phyloP scores from a whole-genome alignment of 2,888 invertebrate genomes.

The Ariolimax columbianus region DNA sequence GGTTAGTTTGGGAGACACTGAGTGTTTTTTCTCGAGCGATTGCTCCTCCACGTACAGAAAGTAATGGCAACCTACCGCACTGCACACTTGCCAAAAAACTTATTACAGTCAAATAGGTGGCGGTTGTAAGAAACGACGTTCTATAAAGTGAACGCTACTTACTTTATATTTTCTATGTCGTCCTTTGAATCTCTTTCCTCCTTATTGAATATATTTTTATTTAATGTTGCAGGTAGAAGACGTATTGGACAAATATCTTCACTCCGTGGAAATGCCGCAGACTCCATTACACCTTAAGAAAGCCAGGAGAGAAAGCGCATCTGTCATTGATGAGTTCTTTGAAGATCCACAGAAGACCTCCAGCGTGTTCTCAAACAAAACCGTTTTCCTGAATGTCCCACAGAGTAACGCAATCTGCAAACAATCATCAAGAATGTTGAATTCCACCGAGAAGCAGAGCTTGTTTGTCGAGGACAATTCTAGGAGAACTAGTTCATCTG shows the following conservation, averaged over 20 bases:
- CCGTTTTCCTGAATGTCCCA: not conserved
- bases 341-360: conserved; percentile 58
- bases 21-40: too few relatives aligned
- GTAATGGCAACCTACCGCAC: too few relatives aligned
- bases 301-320: conserved; percentile 83
- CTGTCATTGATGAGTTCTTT: conserved; percentile 84
- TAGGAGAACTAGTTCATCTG: conserved; percentile 65
- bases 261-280: conserved; percentile 83
- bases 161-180: too few relatives aligned
- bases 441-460: conserved; percentile 55
- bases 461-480: conserved; percentile 50
- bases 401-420: not conserved
- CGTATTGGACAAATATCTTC: conserved; percentile 82
- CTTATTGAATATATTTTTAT: too few relatives aligned
- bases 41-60: too few relatives aligned
- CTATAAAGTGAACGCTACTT: too few relatives aligned
- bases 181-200: too few relatives aligned
- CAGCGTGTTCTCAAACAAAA: conserved; percentile 5
- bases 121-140: too few relatives aligned
- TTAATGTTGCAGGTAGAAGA: conserved; percentile 35
- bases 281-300: conserved; percentile 75
- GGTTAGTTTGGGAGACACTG: too few relatives aligned
- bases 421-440: conserved; percentile 53
- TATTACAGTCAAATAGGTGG: too few relatives aligned
- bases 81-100: too few relatives aligned